These are phyloP conservation scores for Falco berigora DNA, from an alignment of 2,797 vertebrate genomes.

Conservation along the genomic window DNA sequence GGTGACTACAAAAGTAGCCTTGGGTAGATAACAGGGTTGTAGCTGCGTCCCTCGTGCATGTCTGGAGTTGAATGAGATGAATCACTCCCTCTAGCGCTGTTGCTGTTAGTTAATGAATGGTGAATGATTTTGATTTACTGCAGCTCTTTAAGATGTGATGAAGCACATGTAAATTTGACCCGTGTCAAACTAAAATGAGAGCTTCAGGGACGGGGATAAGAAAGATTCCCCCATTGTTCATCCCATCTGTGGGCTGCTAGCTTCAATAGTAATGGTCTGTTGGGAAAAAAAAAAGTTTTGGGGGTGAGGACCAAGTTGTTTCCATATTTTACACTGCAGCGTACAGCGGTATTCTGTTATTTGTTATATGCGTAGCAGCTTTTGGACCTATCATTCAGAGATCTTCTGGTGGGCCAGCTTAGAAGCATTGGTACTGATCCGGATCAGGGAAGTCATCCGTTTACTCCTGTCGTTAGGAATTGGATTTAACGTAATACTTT, in stretches of 20 bases:
- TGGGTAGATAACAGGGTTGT: rapidly evolving
- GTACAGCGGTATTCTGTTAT: background rate
- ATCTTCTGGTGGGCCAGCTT: background rate
- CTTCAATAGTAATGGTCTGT: background rate
- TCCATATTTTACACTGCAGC: background rate
- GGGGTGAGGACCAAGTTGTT: background rate
- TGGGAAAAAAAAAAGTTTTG: background rate
- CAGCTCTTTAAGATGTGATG: background rate
- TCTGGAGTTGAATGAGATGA: background rate
- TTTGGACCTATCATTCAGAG: background rate
- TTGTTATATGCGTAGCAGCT: background rate
- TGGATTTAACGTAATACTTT: background rate
- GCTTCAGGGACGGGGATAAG: background rate
- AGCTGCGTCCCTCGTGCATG: rapidly evolving
- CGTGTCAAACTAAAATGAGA: background rate
- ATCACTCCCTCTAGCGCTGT: background rate
- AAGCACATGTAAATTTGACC: background rate
- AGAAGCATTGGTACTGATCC: background rate
- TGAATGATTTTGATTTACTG: background rate
- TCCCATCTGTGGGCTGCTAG: background rate
- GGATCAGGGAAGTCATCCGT: background rate
- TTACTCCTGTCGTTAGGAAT: background rate
- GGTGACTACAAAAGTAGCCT: background rate
- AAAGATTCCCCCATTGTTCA: background rate
- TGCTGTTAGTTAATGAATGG: background rate